Base-by-base conservation (phyloP, 2,113 vertebrate genomes). In the Corynorhinus townsendii region DNA sequence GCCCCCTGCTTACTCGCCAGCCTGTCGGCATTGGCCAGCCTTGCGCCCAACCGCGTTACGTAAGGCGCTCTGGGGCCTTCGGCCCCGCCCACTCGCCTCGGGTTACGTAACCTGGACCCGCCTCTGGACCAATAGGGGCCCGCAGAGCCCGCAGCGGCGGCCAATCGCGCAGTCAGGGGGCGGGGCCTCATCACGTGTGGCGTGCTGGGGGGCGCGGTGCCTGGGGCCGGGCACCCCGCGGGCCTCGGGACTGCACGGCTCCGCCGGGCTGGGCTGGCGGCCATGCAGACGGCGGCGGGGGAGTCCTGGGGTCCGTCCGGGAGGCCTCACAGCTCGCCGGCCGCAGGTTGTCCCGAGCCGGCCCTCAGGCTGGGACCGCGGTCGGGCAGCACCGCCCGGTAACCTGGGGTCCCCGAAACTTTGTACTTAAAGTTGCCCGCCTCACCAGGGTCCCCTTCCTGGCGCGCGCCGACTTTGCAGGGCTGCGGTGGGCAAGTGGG, bases 31-130 rank as follows among this genome's bases (percentile, higher is more conserved):
- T 95, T 95, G 92, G 87, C 35, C n/a, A 5, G 9, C 38, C 64
- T 33, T 11, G 76, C 59, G 49, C 26, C 90, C 93, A 11, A 0
- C 26, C 20, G 49, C 87, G 54, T 98, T 98, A 93, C 11, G 96
- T 98, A 99, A 99, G 97, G 95, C 93, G 95, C 95, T 14, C 71
- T 0, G 26, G 11, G 3, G 64, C 54, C 92, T 38, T 52, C 15
- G 52, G 56, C 86, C 22, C 86, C 64, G 54, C 89, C 64, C 68
- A 33, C 49, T 30, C 11, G 12, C 35, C 77, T 22, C 3, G 2
- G 5, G 2, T 96, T 95, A 86, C 3, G 49, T 86, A 95, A 94
- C 52, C 45, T 0, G 3, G 19, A 5, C 8, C 49, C 56, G 19
- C 98, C 98, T 98, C 97, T 96, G 38, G 49, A 2, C 38, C 71